phyloP scores from a whole-genome alignment of 2,888 invertebrate species.

The Laspeyria flexula region DNA sequence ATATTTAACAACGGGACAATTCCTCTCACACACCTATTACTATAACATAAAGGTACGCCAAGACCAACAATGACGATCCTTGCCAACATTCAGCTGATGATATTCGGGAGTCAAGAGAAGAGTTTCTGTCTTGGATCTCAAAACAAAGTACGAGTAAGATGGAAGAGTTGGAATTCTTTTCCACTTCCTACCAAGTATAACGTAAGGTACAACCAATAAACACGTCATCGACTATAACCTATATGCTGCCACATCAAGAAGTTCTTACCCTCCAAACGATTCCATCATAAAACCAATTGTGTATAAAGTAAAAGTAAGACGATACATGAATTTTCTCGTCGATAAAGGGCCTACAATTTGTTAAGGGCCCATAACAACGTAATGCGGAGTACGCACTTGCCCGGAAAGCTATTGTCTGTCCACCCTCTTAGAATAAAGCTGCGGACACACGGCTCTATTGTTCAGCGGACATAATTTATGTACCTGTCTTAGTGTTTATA shows the following conservation, averaged over 20 bases:
- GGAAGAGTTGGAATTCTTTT: too few species aligned
- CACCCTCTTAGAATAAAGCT: slow-evolving; percentile 46
- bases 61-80: too few species aligned
- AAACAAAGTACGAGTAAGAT: too few species aligned
- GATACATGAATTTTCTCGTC: slow-evolving; percentile 45
- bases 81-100: too few species aligned
- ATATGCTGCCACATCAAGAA: slow-evolving; percentile 16
- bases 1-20: too few species aligned
- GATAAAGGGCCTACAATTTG: slow-evolving; percentile 53
- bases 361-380: slow-evolving; percentile 46
- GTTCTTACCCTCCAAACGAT: slow-evolving; percentile 15
- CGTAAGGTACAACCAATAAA: not conserved
- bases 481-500: slow-evolving; percentile 27
- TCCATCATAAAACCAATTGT: slow-evolving; percentile 38
- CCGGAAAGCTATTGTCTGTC: slow-evolving; percentile 56
- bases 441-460: slow-evolving; percentile 46
- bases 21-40: too few species aligned
- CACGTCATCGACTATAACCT: slow-evolving; percentile 1
- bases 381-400: slow-evolving; percentile 48
- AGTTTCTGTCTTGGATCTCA: too few species aligned
- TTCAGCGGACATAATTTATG: slow-evolving; percentile 47
- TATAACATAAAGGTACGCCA: too few species aligned
- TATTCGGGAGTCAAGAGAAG: too few species aligned
- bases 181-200: too few species aligned
- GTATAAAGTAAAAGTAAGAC: slow-evolving; percentile 33